Conservation (phyloP, 2,888 invertebrate genomes). For the Amphipoea lucens region DNA sequence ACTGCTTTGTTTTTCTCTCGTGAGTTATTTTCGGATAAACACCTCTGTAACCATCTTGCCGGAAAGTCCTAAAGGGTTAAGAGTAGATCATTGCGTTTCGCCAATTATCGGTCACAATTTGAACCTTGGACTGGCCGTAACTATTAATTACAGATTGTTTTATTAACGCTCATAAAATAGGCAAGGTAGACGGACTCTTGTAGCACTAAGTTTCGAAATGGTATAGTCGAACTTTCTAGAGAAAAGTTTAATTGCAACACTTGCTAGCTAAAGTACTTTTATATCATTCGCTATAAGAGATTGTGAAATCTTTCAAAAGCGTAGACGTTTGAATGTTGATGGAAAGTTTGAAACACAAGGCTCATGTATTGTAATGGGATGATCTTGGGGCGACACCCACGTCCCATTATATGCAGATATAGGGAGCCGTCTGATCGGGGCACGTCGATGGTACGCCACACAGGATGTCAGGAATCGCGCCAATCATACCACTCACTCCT, state of each 20-base stretch:
- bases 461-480: slow-evolving; percentile 75
- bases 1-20: slow-evolving; percentile 19
- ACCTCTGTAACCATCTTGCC: neutral
- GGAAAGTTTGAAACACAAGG: slow-evolving; percentile 58
- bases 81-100: neutral
- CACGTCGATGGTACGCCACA: slow-evolving; percentile 62
- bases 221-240: slow-evolving; percentile 13
- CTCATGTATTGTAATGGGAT: slow-evolving; percentile 80
- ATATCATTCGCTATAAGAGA: neutral
- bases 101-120: neutral
- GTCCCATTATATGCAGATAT: slow-evolving; percentile 87
- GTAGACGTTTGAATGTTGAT: slow-evolving; percentile 31
- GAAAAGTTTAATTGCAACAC: slow-evolving; percentile 24
- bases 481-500: slow-evolving; percentile 68
- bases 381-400: slow-evolving; percentile 83
- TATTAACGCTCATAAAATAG: slow-evolving; percentile 24
- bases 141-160: slow-evolving; percentile 7
- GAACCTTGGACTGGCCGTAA: neutral
- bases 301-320: slow-evolving; percentile 20
- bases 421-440: slow-evolving; percentile 71
- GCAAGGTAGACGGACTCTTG: neutral
- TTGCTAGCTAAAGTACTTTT: slow-evolving; percentile 10
- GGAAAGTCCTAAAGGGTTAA: neutral
- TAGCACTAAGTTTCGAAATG: slow-evolving; percentile 6
- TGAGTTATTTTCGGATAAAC: slow-evolving; percentile 11